Conservation (phyloP, 2,797 vertebrate species). For the Pseudomugil gertrudae region DNA sequence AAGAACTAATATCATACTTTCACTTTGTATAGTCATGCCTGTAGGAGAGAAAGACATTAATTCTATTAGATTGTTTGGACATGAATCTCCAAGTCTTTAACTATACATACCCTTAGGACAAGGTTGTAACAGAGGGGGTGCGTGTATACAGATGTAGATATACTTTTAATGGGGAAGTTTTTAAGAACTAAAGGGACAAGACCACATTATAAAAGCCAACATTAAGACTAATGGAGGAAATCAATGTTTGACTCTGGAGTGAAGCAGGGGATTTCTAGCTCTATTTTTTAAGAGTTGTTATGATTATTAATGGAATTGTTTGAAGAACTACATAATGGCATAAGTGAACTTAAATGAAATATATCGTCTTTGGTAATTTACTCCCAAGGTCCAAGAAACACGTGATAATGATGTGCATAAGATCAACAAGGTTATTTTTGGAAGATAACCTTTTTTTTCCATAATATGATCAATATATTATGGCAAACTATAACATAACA, state of each 20-base stretch:
- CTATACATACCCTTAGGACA: slow-evolving; percentile 10
- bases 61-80: slow-evolving; percentile 29
- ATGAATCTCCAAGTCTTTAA: slow-evolving; percentile 37
- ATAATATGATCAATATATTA: slow-evolving; percentile 33
- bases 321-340: not conserved
- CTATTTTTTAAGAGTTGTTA: not conserved
- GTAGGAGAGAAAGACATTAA: slow-evolving; percentile 29
- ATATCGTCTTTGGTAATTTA: slow-evolving; percentile 8
- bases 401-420: slow-evolving; percentile 7
- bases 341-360: slow-evolving; percentile 30
- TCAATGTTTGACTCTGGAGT: not conserved
- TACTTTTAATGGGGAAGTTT: slow-evolving; percentile 27
- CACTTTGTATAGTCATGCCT: slow-evolving; percentile 20
- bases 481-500: slow-evolving; percentile 40
- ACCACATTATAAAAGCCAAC: slow-evolving; percentile 26
- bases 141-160: slow-evolving; percentile 18
- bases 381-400: not conserved
- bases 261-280: not conserved
- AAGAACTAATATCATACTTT: slow-evolving; percentile 38
- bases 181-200: slow-evolving; percentile 27
- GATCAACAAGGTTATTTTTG: slow-evolving; percentile 14
- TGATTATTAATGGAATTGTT: slow-evolving; percentile 20
- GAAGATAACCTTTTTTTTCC: not conserved
- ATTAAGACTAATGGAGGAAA: slow-evolving; percentile 21
- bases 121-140: not conserved